Evolutionary conservation across 2,888 invertebrate genomes (phyloP).

Genomic region (Barypeithes pellucidus): DNA sequence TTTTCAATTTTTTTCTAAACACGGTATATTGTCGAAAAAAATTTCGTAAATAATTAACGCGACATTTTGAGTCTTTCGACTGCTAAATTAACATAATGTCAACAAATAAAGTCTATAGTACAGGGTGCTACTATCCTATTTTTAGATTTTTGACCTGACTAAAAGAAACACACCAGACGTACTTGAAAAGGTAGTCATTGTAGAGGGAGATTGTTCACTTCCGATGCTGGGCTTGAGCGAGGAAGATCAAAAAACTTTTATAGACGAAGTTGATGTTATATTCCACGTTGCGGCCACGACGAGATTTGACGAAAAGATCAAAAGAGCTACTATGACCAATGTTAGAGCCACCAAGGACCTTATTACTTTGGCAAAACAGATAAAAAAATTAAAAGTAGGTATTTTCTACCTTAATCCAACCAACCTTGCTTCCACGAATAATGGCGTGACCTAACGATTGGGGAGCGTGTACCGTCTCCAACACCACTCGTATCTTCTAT

Average conservation of each 20-base stretch:
- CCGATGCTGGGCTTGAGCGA: slow-evolving; percentile 73
- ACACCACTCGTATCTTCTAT: too few species aligned
- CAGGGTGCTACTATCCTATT: slow-evolving; percentile 37
- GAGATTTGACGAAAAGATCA: slow-evolving; percentile 81
- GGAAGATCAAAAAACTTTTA: slow-evolving; percentile 71
- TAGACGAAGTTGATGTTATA: slow-evolving; percentile 76
- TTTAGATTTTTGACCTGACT: slow-evolving; percentile 73
- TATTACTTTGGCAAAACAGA: slow-evolving; percentile 73
- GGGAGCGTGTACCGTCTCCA: too few species aligned
- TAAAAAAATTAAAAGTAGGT: slow-evolving; percentile 75
- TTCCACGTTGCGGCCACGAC: slow-evolving; percentile 86
- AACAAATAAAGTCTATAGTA: too few species aligned
- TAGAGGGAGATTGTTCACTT: slow-evolving; percentile 74
- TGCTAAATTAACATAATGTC: too few species aligned
- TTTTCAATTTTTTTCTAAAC: too few species aligned
- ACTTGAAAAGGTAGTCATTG: slow-evolving; percentile 73
- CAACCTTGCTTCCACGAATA: too few species aligned
- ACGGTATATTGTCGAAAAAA: too few species aligned
- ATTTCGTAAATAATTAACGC: too few species aligned
- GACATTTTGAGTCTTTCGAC: too few species aligned
- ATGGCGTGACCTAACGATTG: too few species aligned
- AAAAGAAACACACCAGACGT: slow-evolving; percentile 72
- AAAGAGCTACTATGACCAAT: slow-evolving; percentile 79
- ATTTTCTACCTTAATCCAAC: background rate
- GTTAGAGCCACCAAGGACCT: slow-evolving; percentile 78